Evolutionary conservation across 30 jellyfish, hydroid and myxozoan species (phyloP).

Genomic region (Pseudorhiza aurosa): DNA sequence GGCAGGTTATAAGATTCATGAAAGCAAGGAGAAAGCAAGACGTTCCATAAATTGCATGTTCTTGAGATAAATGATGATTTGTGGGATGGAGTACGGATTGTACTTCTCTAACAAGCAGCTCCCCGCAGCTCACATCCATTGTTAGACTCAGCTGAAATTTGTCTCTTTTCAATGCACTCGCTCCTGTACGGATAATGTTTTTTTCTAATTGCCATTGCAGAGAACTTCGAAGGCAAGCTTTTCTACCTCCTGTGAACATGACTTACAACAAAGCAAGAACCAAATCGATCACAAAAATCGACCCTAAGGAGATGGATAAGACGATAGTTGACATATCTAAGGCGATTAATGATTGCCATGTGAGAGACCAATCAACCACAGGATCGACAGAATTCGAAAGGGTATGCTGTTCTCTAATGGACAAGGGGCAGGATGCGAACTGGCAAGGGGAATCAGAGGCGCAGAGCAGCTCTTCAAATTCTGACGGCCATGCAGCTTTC

Average conservation of each 20-base stretch:
- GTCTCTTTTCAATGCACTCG: too few relatives aligned
- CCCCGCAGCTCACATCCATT: too few relatives aligned
- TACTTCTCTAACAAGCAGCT: too few relatives aligned
- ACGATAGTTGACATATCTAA: background rate
- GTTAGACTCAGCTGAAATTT: too few relatives aligned
- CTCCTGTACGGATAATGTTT: too few relatives aligned
- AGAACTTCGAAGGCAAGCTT: constrained; percentile 25
- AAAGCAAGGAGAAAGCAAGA: too few relatives aligned
- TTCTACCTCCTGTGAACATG: constrained; percentile 26
- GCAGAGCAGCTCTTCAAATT: background rate
- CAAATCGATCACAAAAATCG: constrained; percentile 1
- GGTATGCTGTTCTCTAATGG: background rate
- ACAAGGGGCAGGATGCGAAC: background rate
- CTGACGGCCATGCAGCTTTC: background rate
- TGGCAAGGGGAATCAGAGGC: background rate
- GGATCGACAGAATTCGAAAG: background rate
- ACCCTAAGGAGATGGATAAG: background rate
- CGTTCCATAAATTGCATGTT: too few relatives aligned
- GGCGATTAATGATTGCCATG: background rate
- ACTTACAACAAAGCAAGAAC: background rate
- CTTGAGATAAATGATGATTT: too few relatives aligned
- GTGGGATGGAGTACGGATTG: too few relatives aligned
- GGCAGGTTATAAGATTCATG: too few relatives aligned
- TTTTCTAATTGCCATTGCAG: constrained; percentile 3
- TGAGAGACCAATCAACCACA: background rate